Evolutionary conservation across 2,888 invertebrate genomes (phyloP), one percentile per base, ranked within the genome.

Genomic region (Melieria picta): DNA sequence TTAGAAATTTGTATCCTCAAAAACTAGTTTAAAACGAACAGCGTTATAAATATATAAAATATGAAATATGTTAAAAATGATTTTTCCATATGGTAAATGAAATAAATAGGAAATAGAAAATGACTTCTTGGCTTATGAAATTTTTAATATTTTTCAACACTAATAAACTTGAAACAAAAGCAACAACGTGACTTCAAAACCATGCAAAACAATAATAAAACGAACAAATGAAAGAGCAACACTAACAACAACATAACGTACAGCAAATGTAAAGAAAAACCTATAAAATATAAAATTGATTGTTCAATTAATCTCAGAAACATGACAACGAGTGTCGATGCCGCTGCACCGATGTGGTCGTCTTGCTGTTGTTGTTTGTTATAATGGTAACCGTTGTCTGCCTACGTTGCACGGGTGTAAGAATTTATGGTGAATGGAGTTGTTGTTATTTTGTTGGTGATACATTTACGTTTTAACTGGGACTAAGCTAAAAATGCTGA

Each of bases 231-330:
- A 55, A 47, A 50, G 11, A 47, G 11, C 58, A 30, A 30, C 30
- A 58, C 48, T 64, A 45, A 57, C 9, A 64, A 68, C 72, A 68
- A 64, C 30, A 30, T 30, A 30, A 30, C 30, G 30, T 69, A 69
- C 72, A 72, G 80, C 80, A 81, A 30, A 82, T 81, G 77, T 80
- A 79, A 80, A 30, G 30, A 30, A 73, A 83, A 82, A 81, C 82
- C 83, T 83, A 84, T 83, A 83, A 83, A 83, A 83, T 80, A 82
- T 82, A 77, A 84, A 84, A 84, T 84, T 84, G 84, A 84, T 84
- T 83, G 84, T 83, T 84, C 84, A 84, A 84, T 84, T 84, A 84
- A 84, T 84, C 84, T 84, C 84, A 77, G 80, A 80, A 82, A 82
- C 81, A 80, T 83, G 83, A 84, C 84, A 84, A 78, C 78, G 77